Conservation (phyloP, 2,888 invertebrate species). For the Charanyca ferruginea region DNA sequence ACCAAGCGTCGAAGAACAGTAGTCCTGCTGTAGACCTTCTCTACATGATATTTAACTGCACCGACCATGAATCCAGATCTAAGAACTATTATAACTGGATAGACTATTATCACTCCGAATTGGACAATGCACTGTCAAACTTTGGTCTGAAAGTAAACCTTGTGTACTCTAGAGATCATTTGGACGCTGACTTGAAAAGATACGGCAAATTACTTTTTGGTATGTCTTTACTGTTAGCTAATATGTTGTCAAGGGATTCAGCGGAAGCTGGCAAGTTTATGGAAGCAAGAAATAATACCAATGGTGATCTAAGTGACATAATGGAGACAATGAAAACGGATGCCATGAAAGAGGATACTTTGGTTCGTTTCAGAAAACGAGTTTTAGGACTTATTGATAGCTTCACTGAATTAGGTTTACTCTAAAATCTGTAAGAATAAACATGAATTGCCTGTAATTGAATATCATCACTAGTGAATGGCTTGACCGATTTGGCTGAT, state of each 20-base stretch:
- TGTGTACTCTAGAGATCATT: slow-evolving; percentile 63
- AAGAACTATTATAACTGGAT: slow-evolving; percentile 69
- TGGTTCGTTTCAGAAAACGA: slow-evolving; percentile 20
- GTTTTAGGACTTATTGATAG: slow-evolving; percentile 28
- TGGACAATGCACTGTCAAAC: slow-evolving; percentile 62
- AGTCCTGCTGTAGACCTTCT: slow-evolving; percentile 70
- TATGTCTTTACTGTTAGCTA: slow-evolving; percentile 49
- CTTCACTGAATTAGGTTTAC: slow-evolving; percentile 29
- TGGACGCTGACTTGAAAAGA: slow-evolving; percentile 67
- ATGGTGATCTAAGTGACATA: background rate
- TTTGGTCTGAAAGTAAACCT: slow-evolving; percentile 61
- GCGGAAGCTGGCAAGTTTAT: slow-evolving; percentile 58
- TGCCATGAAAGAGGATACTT: background rate
- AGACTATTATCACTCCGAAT: slow-evolving; percentile 66
- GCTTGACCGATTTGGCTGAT: too few species aligned
- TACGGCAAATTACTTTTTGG: slow-evolving; percentile 62
- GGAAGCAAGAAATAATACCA: slow-evolving; percentile 34
- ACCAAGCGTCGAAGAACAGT: slow-evolving; percentile 65
- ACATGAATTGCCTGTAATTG: too few species aligned
- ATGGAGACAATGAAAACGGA: slow-evolving; percentile 7
- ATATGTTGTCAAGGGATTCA: slow-evolving; percentile 57
- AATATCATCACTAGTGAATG: too few species aligned
- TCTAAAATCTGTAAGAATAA: too few species aligned
- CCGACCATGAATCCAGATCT: slow-evolving; percentile 66
- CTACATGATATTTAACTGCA: slow-evolving; percentile 69